These are phyloP conservation scores for Melanostoma scalare DNA, from an alignment of 2,888 invertebrate genomes.

Conservation along the genomic window DNA sequence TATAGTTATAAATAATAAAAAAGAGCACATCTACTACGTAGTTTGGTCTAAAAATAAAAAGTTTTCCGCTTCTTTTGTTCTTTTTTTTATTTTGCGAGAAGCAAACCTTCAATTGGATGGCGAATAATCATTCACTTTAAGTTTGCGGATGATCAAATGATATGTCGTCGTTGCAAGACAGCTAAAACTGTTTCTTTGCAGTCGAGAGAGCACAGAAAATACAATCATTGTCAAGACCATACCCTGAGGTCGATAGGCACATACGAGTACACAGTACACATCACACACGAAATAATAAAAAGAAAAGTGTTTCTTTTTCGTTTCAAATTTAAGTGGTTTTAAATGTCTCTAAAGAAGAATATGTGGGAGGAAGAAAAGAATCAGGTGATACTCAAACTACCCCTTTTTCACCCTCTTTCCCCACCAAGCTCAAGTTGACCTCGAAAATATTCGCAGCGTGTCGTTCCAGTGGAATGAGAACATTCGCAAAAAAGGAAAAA, in stretches of 20 bases:
- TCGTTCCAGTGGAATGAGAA: slow-evolving; percentile 39
- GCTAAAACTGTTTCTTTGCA: slow-evolving; percentile 24
- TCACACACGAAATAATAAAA: background rate
- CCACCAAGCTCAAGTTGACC: slow-evolving; percentile 36
- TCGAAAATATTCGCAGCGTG: slow-evolving; percentile 30
- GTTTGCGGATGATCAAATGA: slow-evolving; percentile 36
- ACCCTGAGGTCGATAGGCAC: slow-evolving; percentile 17
- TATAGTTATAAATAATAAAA: slow-evolving; percentile 4
- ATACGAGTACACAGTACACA: background rate
- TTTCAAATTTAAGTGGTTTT: slow-evolving; percentile 27
- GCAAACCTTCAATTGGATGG: slow-evolving; percentile 40
- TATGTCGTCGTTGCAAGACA: slow-evolving; percentile 16
- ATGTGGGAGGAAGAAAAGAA: slow-evolving; percentile 15
- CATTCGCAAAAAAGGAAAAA: slow-evolving; percentile 38
- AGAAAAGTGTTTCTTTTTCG: slow-evolving; percentile 9
- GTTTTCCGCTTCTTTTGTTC: background rate
- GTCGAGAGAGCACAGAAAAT: slow-evolving; percentile 10
- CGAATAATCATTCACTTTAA: slow-evolving; percentile 50
- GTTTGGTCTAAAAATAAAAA: slow-evolving; percentile 17
- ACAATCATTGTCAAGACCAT: slow-evolving; percentile 49
- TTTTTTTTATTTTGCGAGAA: slow-evolving; percentile 16
- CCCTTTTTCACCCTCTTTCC: background rate
- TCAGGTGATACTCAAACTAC: slow-evolving; percentile 35
- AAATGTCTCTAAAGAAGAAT: slow-evolving; percentile 7
- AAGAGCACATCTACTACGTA: slow-evolving; percentile 25